Base-by-base conservation (phyloP, 2,113 vertebrate genomes). In the Ceyx cyanopectus region DNA sequence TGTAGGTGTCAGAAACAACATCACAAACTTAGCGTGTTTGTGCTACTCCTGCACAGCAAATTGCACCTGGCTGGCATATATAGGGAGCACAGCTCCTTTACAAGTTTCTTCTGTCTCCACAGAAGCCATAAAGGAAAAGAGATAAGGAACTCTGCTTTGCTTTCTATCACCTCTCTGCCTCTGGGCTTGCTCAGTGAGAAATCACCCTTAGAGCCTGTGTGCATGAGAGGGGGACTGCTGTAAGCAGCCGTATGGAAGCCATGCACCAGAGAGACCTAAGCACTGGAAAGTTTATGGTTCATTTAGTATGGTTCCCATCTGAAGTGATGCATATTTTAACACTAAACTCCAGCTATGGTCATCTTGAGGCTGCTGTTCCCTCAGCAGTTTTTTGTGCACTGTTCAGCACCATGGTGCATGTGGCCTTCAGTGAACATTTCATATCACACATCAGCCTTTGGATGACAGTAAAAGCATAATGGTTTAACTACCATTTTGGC, bases 1-100 rank as follows among this genome's bases (percentile, higher is more conserved):
- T 2, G 3, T 11, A 43, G 12, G 4, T 12, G 6, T 8, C n/a
- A 69, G 41, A 50, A 89, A 50, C 0, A 1, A 12, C 26, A 46
- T 79, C 62, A 30, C 13, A 41, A 74, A 51, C 27, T 21, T 32
- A 7, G 15, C 29, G 43, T 41, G 32, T 41, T 48, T 87, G 45
- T 85, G 9, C 37, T 62, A 19, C 51, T 48, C 60, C 22, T 45
- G 40, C 7, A 32, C 15, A 68, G 51, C 5, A 82, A 61, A 29
- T 68, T 62, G 50, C 32, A 73, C 30, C 45, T 37, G 34, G 29
- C 27, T 21, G 21, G 5, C 19, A 2, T 43, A 26, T 43, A 22
- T 8, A 51, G 24, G 48, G 6, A 30, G 45, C 48, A 34, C 20
- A 48, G 4, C 18, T 89, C 30, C 45, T 67, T 34, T 37, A 30